Base-by-base conservation (phyloP, 1,140 invertebrate species). In the Parasteatoda tepidariorum region DNA sequence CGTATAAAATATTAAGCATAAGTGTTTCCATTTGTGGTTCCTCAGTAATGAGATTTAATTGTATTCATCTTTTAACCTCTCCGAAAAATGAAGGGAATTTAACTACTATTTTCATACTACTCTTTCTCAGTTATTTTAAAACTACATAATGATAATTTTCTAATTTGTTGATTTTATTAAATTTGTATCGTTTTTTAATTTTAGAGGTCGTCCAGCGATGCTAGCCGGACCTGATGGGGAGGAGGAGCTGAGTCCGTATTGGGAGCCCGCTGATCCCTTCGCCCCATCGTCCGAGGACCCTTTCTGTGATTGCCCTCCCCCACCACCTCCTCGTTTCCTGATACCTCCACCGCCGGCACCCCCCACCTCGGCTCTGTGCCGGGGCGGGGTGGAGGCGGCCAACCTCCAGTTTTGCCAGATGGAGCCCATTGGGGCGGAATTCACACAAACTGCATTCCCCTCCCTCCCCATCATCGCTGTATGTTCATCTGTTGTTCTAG, bases 401-500 rank as follows among this genome's bases (percentile, higher is more conserved):
- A 54, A 76, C n/a, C 57, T 85, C 62, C 84, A 85, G 33, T 85
- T 84, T 61, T 85, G 85, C 68, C 67, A 85, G 22, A 26, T 85
- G 41, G 70, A 85, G 78, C 83, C 84, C 24, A 34, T 85, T 34
- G 85, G 83, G 67, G 84, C 84, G 15, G 79, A 82, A 22, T 85
- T 82, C 62, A 85, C 85, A 18, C 85, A 85, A 28, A 70, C 84
- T 5, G 71, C 71, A 30, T 85, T 85, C 64, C 85, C 83, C 34
- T 85, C 84, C 59, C 34, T 85, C 26, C 84, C 85, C 33, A 84
- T 85, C 67, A 85, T 85, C 28, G 85, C 84, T 11, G 83, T 85
- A 15, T 82, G 76, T 28, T 85, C 85, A 6, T 84, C 84, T 15
- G 66, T 85, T 26, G 64, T 85, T 4, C 78, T 85, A 22, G 85